Percentiles rank a stretch among this genome's conserved stretches.
phyloP scores from a whole-genome alignment of 2,113 vertebrate species.

The Hyperoodon ampullatus region DNA sequence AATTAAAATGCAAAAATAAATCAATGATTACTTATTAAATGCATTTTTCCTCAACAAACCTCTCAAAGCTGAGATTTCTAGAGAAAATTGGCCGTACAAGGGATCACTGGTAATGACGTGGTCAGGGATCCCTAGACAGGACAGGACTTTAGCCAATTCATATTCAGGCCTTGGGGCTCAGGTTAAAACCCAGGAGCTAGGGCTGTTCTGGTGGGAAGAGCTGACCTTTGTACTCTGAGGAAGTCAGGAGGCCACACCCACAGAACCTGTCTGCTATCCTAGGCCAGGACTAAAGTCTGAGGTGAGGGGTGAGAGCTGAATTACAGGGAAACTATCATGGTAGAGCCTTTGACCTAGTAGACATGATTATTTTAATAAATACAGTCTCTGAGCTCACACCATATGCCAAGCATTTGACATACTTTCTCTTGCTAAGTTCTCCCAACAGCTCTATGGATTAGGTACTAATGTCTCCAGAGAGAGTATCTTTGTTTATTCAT shows the following conservation, averaged over 20 bases:
- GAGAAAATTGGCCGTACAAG: not conserved
- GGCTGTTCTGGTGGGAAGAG: not conserved
- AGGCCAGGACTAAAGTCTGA: not conserved
- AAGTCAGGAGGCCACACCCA: not conserved
- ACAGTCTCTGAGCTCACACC: not conserved
- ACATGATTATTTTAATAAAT: not conserved
- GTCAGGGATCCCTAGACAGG: not conserved
- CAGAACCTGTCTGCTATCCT: not conserved
- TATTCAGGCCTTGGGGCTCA: not conserved
- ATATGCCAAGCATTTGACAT: not conserved
- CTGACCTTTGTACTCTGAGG: not conserved
- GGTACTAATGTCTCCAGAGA: not conserved
- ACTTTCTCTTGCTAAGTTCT: not conserved
- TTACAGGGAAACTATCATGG: not conserved
- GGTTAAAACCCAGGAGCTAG: not conserved
- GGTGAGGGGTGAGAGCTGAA: not conserved
- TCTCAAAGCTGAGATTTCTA: constrained; percentile 39
- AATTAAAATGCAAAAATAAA: constrained; percentile 60
- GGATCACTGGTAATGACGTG: not conserved
- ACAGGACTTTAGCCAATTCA: not conserved
- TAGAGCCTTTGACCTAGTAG: not conserved
- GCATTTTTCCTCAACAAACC: not conserved
- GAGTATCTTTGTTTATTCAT: not conserved
- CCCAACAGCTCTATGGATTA: not conserved
- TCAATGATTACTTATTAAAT: constrained; percentile 36